Base-by-base conservation (phyloP, 2,888 invertebrate genomes). In the Aspidiotus destructor region DNA sequence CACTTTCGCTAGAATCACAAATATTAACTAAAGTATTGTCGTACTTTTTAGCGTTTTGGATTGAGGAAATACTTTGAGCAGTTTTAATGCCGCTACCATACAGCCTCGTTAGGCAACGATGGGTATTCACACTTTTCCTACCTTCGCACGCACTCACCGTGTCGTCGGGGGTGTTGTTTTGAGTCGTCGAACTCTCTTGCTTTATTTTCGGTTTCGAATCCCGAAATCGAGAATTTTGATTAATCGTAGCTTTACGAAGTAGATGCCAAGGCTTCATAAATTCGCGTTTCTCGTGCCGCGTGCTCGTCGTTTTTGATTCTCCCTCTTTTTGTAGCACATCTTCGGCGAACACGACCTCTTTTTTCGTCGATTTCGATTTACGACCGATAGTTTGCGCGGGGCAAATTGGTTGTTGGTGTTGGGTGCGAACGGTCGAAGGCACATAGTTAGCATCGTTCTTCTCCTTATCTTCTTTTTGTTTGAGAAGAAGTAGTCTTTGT, bases 211-310 rank as follows among this genome's bases (percentile, higher is more conserved):
- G 11, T 13, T n/a, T 11, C 10, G 48, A 11, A 11, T 13, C 11
- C 48, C n/a, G 48, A n/a, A n/a, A n/a, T n/a, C 48, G 48, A 11
- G 48, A 48, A n/a, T n/a, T 52, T 11, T 69, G 69, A 44, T 44
- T 64, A 9, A 71, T 68, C 1, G 79, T 78, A 13, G 89, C 89
- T 76, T 88, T 85, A 76, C 89, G 89, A 57, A 90, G 79, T 79
- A 87, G 88, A 13, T 83, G 83, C 89, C 89, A 90, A 1, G 87
- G 85, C 73, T 84, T 85, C 74, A 83, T 85, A 60, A 74, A 77
- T 73, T 78, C 81, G 60, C 79, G 79, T 63, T 72, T 73, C 73
- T 75, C 55, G 28, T 69, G 61, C 41, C 52, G 40, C 44, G 15
- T 48, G 48, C 41, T 40, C 10, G 15, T 11, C 7, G 8, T 15